Percentiles rank a stretch among this genome's conserved stretches.
These are phyloP conservation scores for Stictonetta naevosa DNA, from an alignment of 2,113 vertebrate species.

Conservation along the genomic window DNA sequence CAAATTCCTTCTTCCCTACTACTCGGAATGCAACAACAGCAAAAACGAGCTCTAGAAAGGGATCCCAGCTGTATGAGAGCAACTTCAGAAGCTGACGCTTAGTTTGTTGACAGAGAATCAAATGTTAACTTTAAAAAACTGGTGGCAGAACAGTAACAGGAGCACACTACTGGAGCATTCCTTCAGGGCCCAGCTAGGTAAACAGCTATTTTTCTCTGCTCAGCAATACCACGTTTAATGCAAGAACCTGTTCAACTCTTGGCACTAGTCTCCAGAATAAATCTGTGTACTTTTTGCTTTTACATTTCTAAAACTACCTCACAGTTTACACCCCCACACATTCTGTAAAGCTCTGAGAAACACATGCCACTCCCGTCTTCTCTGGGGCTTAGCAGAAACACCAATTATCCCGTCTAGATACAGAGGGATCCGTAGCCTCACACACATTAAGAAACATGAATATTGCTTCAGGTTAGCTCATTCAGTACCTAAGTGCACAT, in stretches of 20 bases:
- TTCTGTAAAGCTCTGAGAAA: slow-evolving; percentile 41
- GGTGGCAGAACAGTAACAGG: background rate
- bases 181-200: background rate
- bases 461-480: slow-evolving; percentile 18
- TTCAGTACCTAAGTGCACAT: background rate
- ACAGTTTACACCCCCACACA: slow-evolving; percentile 6
- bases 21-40: fast-evolving
- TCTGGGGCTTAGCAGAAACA: slow-evolving; percentile 17
- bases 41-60: background rate
- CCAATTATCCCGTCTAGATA: slow-evolving; percentile 74
- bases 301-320: background rate
- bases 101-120: background rate
- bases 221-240: background rate
- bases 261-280: background rate
- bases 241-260: background rate
- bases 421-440: slow-evolving; percentile 42
- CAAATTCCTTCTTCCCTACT: background rate
- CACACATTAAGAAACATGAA: slow-evolving; percentile 52
- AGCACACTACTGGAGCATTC: fast-evolving
- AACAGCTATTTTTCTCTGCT: background rate
- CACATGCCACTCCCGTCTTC: background rate
- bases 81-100: background rate
- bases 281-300: background rate
- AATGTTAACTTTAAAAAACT: background rate
- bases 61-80: background rate